Evolutionary conservation across 2,113 vertebrate species (phyloP), one percentile per base, ranked within the genome.

Genomic region (Nerophis lumbriciformis): DNA sequence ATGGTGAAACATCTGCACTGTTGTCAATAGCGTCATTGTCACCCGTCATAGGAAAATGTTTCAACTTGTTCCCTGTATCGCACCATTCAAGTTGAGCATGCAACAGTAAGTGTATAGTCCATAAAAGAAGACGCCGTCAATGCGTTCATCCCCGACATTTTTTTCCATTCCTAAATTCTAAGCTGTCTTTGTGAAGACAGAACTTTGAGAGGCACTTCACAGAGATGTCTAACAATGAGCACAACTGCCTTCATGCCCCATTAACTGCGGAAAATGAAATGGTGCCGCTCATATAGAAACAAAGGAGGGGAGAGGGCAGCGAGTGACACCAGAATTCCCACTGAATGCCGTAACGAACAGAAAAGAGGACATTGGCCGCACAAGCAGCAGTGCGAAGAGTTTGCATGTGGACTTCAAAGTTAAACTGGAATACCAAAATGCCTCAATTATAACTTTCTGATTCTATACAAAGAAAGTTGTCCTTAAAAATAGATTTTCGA

Each of bases 1-100:
- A 88, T 89, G 87, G 89, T 67, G 72, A 89, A 83, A 89, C 87
- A 90, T 90, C 90, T 90, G 90, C 75, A 69, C 71, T 9, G 57
- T 65, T 68, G 61, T 90, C 80, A 92, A 90, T 87, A 81, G 78
- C 55, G 63, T 79, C 85, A 85, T 89, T 90, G 86, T 83, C 36
- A 21, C 72, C 48, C 66, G 45, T 59, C 61, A 12, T 68, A 64
- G 51, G 51, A 48, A 65, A 69, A 78, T 77, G 7, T 76, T 80
- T 77, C 57, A 81, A 82, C 79, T 70, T 65, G 54, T 70, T 65
- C 56, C 50, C 36, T 66, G 62, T 78, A 62, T 72, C 63, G 55
- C 36, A 14, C 15, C 63, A 79, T 76, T 84, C 75, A 69, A 71
- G 62, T 51, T 60, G 45, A 50, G 39, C 15, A 19, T 55, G 48